Evolutionary conservation across 2,888 invertebrate species (phyloP), one percentile per base, ranked within the genome.

Genomic region (Atrina japonica): DNA sequence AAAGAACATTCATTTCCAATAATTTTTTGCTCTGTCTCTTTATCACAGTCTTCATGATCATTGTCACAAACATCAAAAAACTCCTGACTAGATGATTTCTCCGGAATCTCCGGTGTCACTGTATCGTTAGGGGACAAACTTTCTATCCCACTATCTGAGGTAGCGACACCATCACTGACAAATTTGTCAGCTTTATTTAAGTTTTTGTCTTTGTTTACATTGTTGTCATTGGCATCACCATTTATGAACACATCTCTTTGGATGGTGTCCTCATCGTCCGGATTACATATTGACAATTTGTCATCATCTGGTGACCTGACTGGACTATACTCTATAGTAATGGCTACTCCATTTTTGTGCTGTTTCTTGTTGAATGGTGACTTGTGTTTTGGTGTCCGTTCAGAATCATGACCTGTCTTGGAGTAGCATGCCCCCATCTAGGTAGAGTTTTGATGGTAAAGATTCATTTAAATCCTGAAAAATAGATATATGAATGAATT

Each of bases 121-220:
- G 35, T 64, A 27, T 66, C 56, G 56, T 75, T 66, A 11, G 76
- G 60, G 25, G 67, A 73, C 14, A 82, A 56, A 43, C 80, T 80
- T 55, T 78, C 81, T 49, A 86, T 84, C 2, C 84, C 84, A 74
- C 84, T 85, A 71, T 86, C 86, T 29, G 86, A 85, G 7, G 81
- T 73, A 16, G 75, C 80, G 23, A 86, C 83, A 53, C 61, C 61
- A 30, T 63, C 45, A 21, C 43, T 55, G 6, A 47, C 35, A 27
- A 56, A 56, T 25, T 41, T 23, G 29, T 53, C 23, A 18, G 35
- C 35, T 47, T 52, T 29, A n/a, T 60, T 30, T 35, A 21, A 40
- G 14, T 45, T 52, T 25, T 47, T 60, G 30, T 60, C 60, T 40
- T 47, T 47, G 9, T 40, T 60, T 25, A 41, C 23, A 52, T 16